Evolutionary conservation across 2,113 vertebrate species (phyloP).

Genomic region (Catharus minimus): DNA sequence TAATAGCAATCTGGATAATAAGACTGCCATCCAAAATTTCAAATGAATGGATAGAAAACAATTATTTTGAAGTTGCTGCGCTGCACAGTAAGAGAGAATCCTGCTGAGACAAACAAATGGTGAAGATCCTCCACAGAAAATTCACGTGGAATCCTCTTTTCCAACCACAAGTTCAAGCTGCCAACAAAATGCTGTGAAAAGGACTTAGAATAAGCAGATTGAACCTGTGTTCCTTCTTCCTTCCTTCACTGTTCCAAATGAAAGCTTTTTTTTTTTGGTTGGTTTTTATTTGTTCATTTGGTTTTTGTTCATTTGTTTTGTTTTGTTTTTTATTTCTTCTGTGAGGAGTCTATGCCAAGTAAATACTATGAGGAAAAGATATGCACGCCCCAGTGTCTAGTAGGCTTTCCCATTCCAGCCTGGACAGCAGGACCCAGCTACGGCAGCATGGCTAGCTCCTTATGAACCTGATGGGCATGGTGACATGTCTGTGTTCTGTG

Average conservation of each 20-base stretch:
- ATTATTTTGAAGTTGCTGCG: slow-evolving; percentile 31
- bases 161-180: not conserved
- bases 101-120: not conserved
- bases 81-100: not conserved
- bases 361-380: not conserved
- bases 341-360: not conserved
- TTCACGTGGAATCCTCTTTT: not conserved
- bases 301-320: no score
- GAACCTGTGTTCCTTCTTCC: not conserved
- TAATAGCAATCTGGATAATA: not conserved
- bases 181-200: not conserved
- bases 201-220: not conserved
- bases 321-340: not conserved
- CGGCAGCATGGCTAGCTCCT: not conserved
- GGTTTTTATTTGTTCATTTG: no score
- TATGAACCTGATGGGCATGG: not conserved
- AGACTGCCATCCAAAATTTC: not conserved
- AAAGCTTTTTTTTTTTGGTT: not conserved
- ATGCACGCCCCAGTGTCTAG: not conserved
- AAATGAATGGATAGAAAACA: slow-evolving; percentile 3
- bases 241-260: not conserved
- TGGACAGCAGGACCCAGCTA: not conserved
- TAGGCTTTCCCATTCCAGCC: not conserved
- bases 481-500: accelerated
- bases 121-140: not conserved